Base-by-base conservation (phyloP, 2,888 invertebrate species). In the Drosophila percnosoma region DNA sequence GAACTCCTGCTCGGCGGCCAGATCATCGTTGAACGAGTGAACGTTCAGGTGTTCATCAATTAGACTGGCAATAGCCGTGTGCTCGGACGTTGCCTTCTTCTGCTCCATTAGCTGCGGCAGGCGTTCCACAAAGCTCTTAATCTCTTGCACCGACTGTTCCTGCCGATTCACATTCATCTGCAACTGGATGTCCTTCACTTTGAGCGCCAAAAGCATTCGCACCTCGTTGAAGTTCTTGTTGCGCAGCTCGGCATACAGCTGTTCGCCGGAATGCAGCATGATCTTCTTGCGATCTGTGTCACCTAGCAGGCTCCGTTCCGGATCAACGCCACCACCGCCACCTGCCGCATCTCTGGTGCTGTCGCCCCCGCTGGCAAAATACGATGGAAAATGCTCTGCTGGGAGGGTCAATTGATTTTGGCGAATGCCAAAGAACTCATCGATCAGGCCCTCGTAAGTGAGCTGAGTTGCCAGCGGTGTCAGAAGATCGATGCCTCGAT, bases 381-480 rank as follows among this genome's bases (percentile, higher is more conserved):
- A 78, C 1, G 82, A 57, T 33, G 95, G 95, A 92, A 99, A 98
- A 92, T 96, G 97, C 83, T 97, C 96, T 0, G 96, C 96, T 0
- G 99, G 98, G 87, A 99, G 95, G 54, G 96, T 95, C 0, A 97
- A 97, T 29, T 97, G 96, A 36, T 96, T 95, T 83, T 95, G 96
- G 82, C 96, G 96, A 68, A 99, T 97, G 40, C 97, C 97, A 93
- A 96, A 99, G 67, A 98, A 95, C 93, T 99, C 99, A 93, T 99
- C 99, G 76, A 99, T 97, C 10, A 99, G 94, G 4, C 99, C 99
- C 93, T 99, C 99, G 89, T 99, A 99, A 0, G 99, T 99, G 40
- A 99, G 95, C 91, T 99, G 99, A 0, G 98, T 98, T 0, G 97
- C 96, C 87, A 99, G 94, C 0, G 98, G 97, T 54, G 98, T 97